A percentile compares a stretch with the other conserved stretches of the same genome.
phyloP scores from a whole-genome alignment of 2,888 invertebrate species.

The Nomada flava region DNA sequence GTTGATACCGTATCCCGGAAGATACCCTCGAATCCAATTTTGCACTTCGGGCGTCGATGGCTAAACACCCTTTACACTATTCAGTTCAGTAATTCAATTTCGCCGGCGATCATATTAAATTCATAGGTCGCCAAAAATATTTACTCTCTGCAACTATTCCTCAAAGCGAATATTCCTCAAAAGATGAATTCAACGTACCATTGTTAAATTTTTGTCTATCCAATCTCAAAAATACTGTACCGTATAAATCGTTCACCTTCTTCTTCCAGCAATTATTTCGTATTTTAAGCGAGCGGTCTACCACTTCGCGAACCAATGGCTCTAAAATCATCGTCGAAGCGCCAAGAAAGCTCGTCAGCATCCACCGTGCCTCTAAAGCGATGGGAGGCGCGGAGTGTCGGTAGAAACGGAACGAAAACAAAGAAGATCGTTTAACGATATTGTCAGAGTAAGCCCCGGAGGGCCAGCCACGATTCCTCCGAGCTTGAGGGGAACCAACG shows the following conservation, averaged over 20 bases:
- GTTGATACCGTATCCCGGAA: not conserved
- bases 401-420: conserved; percentile 70
- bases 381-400: not conserved
- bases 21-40: not conserved
- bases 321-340: not conserved
- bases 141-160: too few species aligned
- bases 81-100: not conserved
- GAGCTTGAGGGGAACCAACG: conserved; percentile 67
- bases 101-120: too few species aligned
- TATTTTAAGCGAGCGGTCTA: too few species aligned
- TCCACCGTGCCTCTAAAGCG: not conserved
- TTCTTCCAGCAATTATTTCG: not conserved
- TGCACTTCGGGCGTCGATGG: not conserved
- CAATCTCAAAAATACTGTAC: too few species aligned
- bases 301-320: too few species aligned
- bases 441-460: conserved; percentile 72
- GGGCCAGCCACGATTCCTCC: conserved; percentile 65
- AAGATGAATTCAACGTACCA: too few species aligned
- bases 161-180: too few species aligned
- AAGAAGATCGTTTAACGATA: conserved; percentile 80
- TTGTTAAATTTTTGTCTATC: too few species aligned
- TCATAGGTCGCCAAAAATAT: too few species aligned
- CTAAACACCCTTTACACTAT: not conserved
- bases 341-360: conserved; percentile 1
- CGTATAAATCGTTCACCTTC: too few species aligned